Evolutionary conservation across 2,888 invertebrate species (phyloP).

Genomic region (Andrena chrysosceles): DNA sequence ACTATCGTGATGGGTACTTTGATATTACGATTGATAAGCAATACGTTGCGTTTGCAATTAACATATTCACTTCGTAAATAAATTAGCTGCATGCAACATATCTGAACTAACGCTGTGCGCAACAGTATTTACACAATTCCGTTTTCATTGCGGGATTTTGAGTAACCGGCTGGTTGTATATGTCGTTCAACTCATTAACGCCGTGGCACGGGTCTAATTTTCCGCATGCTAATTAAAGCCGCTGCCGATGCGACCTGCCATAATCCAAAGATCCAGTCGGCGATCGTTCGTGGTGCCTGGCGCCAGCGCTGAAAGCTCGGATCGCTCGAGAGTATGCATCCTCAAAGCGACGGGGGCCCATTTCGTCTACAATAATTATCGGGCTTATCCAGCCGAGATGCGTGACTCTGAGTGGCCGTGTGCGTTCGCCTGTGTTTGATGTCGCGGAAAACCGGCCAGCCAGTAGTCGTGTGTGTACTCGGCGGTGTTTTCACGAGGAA

Average conservation of each 20-base stretch:
- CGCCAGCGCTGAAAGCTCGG: not conserved
- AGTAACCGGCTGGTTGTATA: not conserved
- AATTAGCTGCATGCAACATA: not conserved
- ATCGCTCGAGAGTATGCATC: not conserved
- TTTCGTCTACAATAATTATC: slow-evolving; percentile 52
- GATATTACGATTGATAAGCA: no score
- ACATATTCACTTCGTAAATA: not conserved
- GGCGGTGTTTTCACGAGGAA: slow-evolving; percentile 55
- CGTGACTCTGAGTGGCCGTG: not conserved
- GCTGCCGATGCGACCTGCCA: not conserved
- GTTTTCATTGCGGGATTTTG: not conserved
- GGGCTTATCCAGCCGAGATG: slow-evolving; percentile 34
- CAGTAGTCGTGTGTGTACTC: slow-evolving; percentile 11
- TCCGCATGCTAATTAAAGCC: not conserved
- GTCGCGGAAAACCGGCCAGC: slow-evolving; percentile 23
- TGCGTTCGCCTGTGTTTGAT: slow-evolving; percentile 23
- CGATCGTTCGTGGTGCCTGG: not conserved
- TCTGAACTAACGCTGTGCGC: not conserved
- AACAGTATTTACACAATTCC: not conserved
- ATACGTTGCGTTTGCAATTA: not conserved
- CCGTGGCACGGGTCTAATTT: not conserved
- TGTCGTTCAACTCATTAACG: not conserved
- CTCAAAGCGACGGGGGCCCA: slow-evolving; percentile 16
- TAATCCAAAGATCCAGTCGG: not conserved
- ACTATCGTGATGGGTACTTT: no score